Percentiles rank a stretch among this genome's conserved stretches.
These are phyloP conservation scores for Macropus fuliginosus DNA, from an alignment of 2,797 vertebrate species.

Conservation along the genomic window DNA sequence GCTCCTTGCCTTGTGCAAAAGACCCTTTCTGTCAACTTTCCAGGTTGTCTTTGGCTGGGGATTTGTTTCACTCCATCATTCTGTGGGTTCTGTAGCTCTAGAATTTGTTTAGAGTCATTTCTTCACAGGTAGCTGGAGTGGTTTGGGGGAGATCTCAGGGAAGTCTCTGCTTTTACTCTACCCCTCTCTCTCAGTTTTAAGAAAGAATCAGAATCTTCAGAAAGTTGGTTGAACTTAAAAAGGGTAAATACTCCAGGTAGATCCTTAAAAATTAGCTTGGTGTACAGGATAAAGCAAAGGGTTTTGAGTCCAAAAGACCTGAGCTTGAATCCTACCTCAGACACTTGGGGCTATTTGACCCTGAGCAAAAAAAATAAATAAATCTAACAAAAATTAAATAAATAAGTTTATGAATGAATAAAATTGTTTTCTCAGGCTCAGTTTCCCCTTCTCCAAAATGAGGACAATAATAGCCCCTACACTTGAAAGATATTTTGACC, in stretches of 20 bases:
- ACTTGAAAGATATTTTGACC: not conserved
- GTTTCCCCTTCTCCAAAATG: not conserved
- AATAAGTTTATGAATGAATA: not conserved
- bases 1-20: too few species aligned
- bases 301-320: not conserved
- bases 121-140: too few species aligned
- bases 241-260: not conserved
- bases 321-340: not conserved
- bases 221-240: not conserved
- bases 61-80: too few species aligned
- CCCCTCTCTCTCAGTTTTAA: not conserved
- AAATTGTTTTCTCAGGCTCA: not conserved
- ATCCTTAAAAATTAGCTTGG: not conserved
- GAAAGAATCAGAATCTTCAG: not conserved
- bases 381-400: not conserved
- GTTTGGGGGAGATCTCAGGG: too few species aligned
- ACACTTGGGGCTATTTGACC: not conserved
- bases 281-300: not conserved
- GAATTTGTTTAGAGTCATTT: too few species aligned
- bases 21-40: too few species aligned
- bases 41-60: too few species aligned
- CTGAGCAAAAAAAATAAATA: slow-evolving; percentile 1
- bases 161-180: too few species aligned
- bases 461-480: not conserved
- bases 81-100: too few species aligned